Evolutionary conservation across 2,797 vertebrate species (phyloP).

Genomic region (Oreonectes daqikongensis): DNA sequence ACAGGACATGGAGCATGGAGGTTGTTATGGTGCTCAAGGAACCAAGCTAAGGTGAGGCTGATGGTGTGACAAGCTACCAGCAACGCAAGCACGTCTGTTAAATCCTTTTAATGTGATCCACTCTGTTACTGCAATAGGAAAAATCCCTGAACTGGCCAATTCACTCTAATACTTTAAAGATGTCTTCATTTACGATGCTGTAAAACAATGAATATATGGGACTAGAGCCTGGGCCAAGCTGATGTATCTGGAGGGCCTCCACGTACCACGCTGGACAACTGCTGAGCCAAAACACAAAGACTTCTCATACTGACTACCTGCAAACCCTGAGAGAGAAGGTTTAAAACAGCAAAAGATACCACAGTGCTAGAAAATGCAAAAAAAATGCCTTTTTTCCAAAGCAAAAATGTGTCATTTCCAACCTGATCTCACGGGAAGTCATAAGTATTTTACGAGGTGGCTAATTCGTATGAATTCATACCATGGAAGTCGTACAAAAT

Average conservation of each 20-base stretch:
- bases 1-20: slow-evolving; percentile 67
- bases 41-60: slow-evolving; percentile 7
- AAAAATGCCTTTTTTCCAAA: too few species aligned
- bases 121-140: slow-evolving; percentile 42
- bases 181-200: slow-evolving; percentile 54
- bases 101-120: slow-evolving; percentile 20
- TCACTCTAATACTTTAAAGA: slow-evolving; percentile 51
- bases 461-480: too few species aligned
- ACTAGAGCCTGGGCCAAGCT: slow-evolving; percentile 49
- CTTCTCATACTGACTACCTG: slow-evolving; percentile 21
- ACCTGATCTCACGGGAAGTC: too few species aligned
- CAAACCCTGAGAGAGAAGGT: not conserved
- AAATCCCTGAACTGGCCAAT: slow-evolving; percentile 35
- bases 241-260: slow-evolving; percentile 56
- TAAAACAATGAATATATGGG: slow-evolving; percentile 61
- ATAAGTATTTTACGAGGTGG: too few species aligned
- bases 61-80: slow-evolving; percentile 36
- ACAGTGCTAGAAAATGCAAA: not conserved
- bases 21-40: slow-evolving; percentile 42
- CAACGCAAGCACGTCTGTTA: slow-evolving; percentile 5
- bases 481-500: too few species aligned
- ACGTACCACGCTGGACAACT: slow-evolving; percentile 24
- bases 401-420: too few species aligned
- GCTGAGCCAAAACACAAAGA: slow-evolving; percentile 28
- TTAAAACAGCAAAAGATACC: not conserved